Conservation (phyloP, 2,888 invertebrate species). For the Coleophora flavipennella region DNA sequence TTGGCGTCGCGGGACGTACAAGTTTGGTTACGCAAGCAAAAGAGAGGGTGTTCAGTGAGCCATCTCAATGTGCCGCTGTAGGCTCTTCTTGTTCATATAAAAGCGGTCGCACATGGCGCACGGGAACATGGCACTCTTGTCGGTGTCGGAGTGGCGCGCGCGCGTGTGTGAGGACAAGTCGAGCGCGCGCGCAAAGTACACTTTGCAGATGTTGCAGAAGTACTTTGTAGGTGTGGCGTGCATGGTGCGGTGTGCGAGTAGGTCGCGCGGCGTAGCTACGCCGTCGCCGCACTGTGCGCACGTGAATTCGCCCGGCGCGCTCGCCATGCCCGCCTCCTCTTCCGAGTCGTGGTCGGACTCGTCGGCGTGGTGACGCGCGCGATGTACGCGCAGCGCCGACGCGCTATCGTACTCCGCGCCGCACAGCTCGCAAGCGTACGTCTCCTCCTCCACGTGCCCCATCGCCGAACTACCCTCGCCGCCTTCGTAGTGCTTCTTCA, state of each 20-base stretch:
- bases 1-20: too few species aligned
- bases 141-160: conserved; percentile 63
- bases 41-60: conserved; percentile 49
- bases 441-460: conserved; percentile 44
- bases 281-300: conserved; percentile 72
- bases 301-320: conserved; percentile 60
- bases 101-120: conserved; percentile 74
- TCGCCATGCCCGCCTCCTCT: conserved; percentile 40
- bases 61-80: conserved; percentile 69
- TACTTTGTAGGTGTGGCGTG: conserved; percentile 65
- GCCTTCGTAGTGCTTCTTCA: conserved; percentile 72
- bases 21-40: too few species aligned
- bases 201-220: conserved; percentile 74
- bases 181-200: conserved; percentile 59
- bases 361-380: conserved; percentile 71
- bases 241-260: conserved; percentile 71
- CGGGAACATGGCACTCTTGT: conserved; percentile 65
- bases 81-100: conserved; percentile 67
- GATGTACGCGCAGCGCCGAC: conserved; percentile 71
- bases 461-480: conserved; percentile 42
- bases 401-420: conserved; percentile 72
- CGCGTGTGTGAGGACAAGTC: conserved; percentile 63
- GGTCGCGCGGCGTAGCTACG: conserved; percentile 66
- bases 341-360: conserved; percentile 47
- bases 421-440: conserved; percentile 78